Base-by-base conservation (phyloP, 1,140 invertebrate genomes). In the Caerostris darwini region DNA sequence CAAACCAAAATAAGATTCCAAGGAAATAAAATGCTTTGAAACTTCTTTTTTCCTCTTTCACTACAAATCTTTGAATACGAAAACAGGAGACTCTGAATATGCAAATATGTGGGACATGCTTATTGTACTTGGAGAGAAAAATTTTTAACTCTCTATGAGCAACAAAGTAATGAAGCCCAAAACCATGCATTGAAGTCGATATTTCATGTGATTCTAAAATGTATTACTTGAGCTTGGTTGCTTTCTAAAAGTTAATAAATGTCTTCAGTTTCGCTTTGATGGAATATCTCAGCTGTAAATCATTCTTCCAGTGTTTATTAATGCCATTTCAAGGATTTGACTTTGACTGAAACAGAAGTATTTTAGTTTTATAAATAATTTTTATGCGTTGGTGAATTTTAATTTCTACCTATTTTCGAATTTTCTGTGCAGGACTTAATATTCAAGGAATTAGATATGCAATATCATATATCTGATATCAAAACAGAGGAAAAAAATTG, bases 61-160 rank as follows among this genome's bases (percentile, higher is more conserved):
- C 56, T 58, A 57, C 82, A 83, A 58, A 57, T 58, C 82, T 83
- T 83, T 57, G 82, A 56, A 83, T 83, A 83, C 56, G 53, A 83
- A 83, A 83, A 83, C 82, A 83, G 82, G 82, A 58, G 82, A 83
- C 82, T 83, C 82, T 83, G 82, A 77, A 77, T 83, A 83, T 83
- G 82, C 82, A 83, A 83, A 83, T 83, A 83, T 83, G 14, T 17
- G 17, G 82, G 54, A 83, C 82, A 83, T 57, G 82, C 19, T 58
- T 83, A 83, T 83, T 83, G 82, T 83, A 83, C 54, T 83, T 83
- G 82, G 67, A 83, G 82, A 83, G 54, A 81, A 81, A 83, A 83
- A 83, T 58, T 58, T 56, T 83, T 56, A 14, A 77, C 71, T 77
- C 34, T 77, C 71, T 77, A 77, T 77, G 34, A 77, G 71, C 50